Percentiles rank a stretch among this genome's conserved stretches.
phyloP scores from a whole-genome alignment of 2,888 invertebrate genomes.

The Scrobipalpa costella region DNA sequence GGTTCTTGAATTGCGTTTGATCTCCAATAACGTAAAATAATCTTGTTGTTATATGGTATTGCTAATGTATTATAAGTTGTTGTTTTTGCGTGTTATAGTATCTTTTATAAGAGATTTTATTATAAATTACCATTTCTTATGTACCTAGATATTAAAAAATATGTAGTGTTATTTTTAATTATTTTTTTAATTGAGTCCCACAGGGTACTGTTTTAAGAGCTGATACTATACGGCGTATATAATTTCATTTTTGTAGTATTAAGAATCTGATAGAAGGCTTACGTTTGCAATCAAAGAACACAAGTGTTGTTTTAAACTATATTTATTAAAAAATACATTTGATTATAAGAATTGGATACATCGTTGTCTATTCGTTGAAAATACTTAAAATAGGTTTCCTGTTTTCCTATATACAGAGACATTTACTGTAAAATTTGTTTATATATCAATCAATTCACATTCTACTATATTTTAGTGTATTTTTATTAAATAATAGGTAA shows the following conservation, averaged over 20 bases:
- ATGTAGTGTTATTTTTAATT: no score
- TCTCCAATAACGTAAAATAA: no score
- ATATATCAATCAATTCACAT: neutral
- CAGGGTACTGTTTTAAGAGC: neutral
- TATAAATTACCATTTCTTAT: no score
- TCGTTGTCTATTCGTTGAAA: conserved; percentile 48
- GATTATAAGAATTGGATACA: conserved; percentile 50
- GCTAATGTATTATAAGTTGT: no score
- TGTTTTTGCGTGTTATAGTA: no score
- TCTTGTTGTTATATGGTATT: no score
- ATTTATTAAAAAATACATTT: conserved; percentile 42
- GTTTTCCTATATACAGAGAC: conserved; percentile 26
- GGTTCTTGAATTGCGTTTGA: no score
- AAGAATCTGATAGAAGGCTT: neutral
- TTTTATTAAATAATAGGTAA: conserved; percentile 43
- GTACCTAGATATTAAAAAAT: no score
- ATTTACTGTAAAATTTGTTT: conserved; percentile 3
- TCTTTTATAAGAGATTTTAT: no score
- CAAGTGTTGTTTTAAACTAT: conserved; percentile 31
- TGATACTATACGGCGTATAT: neutral
- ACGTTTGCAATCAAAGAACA: neutral
- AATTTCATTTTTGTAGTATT: neutral
- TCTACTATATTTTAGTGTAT: conserved; percentile 16
- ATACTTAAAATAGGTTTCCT: conserved; percentile 32
- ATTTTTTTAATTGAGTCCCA: neutral